phyloP scores from a whole-genome alignment of 1,140 invertebrate genomes.

The Alviniconcha marisindica region DNA sequence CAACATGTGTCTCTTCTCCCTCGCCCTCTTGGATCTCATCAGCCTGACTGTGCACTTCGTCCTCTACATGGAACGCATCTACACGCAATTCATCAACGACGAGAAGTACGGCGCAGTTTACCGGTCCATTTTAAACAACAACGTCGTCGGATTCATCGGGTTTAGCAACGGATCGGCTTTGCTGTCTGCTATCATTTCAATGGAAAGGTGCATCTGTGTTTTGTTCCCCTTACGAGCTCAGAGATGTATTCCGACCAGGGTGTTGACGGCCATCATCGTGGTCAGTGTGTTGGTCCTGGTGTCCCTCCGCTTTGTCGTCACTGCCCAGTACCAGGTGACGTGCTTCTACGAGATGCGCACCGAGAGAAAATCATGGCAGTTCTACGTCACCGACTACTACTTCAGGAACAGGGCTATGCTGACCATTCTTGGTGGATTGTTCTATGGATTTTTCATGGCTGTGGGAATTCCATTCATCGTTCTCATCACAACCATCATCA shows the following conservation, averaged over 20 bases:
- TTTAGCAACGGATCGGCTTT: neutral
- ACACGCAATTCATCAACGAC: neutral
- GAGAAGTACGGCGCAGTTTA: neutral
- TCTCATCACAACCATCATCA: slow-evolving; percentile 9
- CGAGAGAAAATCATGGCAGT: neutral
- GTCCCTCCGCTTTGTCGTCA: neutral
- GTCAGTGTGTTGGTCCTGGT: neutral
- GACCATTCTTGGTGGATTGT: neutral
- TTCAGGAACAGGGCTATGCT: neutral
- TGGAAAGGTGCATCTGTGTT: slow-evolving; percentile 26
- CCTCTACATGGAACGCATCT: neutral
- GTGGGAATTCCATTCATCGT: slow-evolving; percentile 24
- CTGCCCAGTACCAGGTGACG: slow-evolving; percentile 7
- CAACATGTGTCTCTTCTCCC: slow-evolving; percentile 25
- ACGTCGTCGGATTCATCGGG: slow-evolving; percentile 5
- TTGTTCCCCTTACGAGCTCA: slow-evolving; percentile 14
- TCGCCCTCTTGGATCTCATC: neutral
- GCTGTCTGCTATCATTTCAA: neutral
- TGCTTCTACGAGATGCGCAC: slow-evolving; percentile 19
- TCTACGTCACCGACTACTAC: slow-evolving; percentile 15
- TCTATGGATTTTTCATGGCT: slow-evolving; percentile 15
- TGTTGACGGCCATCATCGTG: neutral
- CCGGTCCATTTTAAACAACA: neutral
- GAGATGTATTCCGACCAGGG: neutral
- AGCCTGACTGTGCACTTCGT: neutral